These are phyloP conservation scores for Pao palembangensis DNA, from an alignment of 2,113 vertebrate species.

Conservation along the genomic window DNA sequence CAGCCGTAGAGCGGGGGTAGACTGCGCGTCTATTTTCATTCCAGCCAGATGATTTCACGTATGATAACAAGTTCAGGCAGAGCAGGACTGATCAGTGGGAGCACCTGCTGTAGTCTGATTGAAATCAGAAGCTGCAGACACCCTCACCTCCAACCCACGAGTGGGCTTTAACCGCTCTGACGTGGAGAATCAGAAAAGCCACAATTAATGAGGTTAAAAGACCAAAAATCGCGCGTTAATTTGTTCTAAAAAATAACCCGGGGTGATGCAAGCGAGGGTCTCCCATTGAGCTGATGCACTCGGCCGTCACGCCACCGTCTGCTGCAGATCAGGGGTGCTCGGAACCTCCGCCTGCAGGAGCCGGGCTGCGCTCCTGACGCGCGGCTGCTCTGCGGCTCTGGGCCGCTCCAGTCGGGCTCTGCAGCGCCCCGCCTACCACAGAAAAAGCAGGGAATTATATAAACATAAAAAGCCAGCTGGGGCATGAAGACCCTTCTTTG, in stretches of 20 bases:
- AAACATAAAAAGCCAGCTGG: slow-evolving; percentile 51
- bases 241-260: slow-evolving; percentile 73
- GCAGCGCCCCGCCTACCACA: not conserved
- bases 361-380: slow-evolving; percentile 26
- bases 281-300: slow-evolving; percentile 66
- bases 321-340: slow-evolving; percentile 41
- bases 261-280: slow-evolving; percentile 71
- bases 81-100: slow-evolving; percentile 33
- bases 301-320: slow-evolving; percentile 57
- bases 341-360: not conserved
- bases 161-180: not conserved
- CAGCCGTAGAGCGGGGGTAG: slow-evolving; percentile 29
- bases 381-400: slow-evolving; percentile 4
- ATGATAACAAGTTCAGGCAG: slow-evolving; percentile 36
- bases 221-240: slow-evolving; percentile 40
- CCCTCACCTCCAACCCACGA: slow-evolving; percentile 4
- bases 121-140: slow-evolving; percentile 36
- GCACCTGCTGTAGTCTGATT: slow-evolving; percentile 36
- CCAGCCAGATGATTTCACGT: slow-evolving; percentile 49
- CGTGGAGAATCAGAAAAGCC: not conserved
- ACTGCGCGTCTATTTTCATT: slow-evolving; percentile 37
- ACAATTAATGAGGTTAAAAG: not conserved
- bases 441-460: slow-evolving; percentile 44
- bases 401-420: not conserved
- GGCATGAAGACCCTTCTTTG: slow-evolving; percentile 44